Base-by-base conservation (phyloP, 2,888 invertebrate genomes). In the Pyrochroa serraticornis region DNA sequence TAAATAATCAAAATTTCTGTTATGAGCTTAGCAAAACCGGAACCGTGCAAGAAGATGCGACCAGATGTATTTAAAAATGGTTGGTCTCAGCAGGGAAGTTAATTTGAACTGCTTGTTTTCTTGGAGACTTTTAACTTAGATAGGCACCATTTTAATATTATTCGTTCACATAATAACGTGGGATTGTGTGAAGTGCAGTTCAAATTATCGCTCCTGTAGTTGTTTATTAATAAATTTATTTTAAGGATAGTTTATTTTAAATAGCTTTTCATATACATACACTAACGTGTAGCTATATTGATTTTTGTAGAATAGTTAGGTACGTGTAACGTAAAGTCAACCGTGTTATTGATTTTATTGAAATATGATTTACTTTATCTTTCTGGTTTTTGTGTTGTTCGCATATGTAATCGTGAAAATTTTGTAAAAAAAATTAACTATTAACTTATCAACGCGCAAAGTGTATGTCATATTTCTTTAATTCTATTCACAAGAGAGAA, bases 401-500 rank as follows among this genome's bases (percentile, higher is more conserved):
- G 64, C 65, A 67, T 49, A 38, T 63, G 45, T 56, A 49, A 43
- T 53, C 58, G 56, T 46, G 33, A 48, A 44, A 52, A 50, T 38
- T 42, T 44, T 63, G 61, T 61, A 61, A 54, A 59, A n/a, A n/a
- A 55, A 62, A 30, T 38, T 42, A 31, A 34, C 47, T 46, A 56
- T 42, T 42, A 53, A 41, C 22, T 46, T 57, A 58, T 43, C 13
- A 48, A 48, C 48, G 33, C 53, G 44, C 53, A 62, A 64, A 53
- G 63, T 74, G 72, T 73, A 73, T 67, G 71, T 76, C 74, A 75
- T 75, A 74, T 75, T 75, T 76, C 74, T 71, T 74, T 73, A 71
- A 71, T 72, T 74, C 67, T 69, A 71, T 75, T 74, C 71, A 75
- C 71, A 77, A 69, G 77, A 77, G 77, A 77, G 77, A 77, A 76